phyloP scores from a whole-genome alignment of 2,888 invertebrate species.

The Loripinus fragilis region DNA sequence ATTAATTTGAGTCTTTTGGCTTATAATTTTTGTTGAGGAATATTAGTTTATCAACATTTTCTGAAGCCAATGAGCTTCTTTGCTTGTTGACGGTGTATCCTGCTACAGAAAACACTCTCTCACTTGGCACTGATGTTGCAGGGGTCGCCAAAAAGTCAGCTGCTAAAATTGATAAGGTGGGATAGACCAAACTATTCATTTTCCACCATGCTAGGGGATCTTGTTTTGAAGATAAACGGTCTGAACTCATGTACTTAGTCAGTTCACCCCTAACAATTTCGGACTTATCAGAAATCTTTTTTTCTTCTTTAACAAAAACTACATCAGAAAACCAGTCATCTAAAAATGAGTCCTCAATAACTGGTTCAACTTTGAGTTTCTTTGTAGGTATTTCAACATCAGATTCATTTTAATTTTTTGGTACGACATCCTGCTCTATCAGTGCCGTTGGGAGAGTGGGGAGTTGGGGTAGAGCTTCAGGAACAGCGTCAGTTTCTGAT shows the following conservation, averaged over 20 bases:
- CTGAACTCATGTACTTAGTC: neutral
- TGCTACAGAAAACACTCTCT: conserved; percentile 4
- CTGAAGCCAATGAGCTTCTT: neutral
- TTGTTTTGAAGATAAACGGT: neutral
- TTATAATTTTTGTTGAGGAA: conserved; percentile 18
- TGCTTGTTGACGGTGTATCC: conserved; percentile 2
- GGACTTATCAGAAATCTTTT: neutral
- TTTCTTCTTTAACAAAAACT: neutral
- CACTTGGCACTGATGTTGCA: conserved; percentile 16
- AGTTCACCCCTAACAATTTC: neutral
- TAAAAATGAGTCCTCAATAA: neutral
- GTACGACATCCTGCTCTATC: neutral
- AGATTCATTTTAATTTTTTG: neutral
- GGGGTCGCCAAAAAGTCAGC: neutral
- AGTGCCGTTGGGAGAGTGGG: conserved; percentile 4
- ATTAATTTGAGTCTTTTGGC: neutral
- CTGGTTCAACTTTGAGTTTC: neutral
- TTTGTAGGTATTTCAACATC: neutral
- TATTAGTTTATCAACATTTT: conserved; percentile 6
- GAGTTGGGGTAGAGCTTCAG: neutral
- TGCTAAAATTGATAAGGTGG: conserved; percentile 8
- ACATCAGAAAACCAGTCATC: conserved; percentile 12
- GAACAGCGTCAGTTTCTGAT: neutral
- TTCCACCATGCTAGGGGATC: conserved; percentile 11
- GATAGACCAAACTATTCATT: neutral